Conservation (phyloP, 2,797 vertebrate species). For the Esox lucius region DNA sequence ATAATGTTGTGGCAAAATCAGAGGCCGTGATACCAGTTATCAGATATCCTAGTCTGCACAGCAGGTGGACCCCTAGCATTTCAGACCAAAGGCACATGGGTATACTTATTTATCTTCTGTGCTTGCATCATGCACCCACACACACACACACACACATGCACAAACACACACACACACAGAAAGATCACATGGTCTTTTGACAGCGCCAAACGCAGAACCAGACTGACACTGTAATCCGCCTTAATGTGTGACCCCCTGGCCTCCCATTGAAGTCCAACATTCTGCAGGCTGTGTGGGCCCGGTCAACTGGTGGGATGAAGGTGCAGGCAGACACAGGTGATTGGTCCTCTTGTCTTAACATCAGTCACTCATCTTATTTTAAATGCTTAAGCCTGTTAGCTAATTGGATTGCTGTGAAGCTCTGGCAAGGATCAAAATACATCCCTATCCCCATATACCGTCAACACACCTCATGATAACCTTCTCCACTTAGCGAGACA, state of each 20-base stretch:
- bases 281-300: slow-evolving; percentile 1
- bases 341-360: not conserved
- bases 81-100: too few species aligned
- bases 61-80: too few species aligned
- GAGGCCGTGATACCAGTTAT: slow-evolving; percentile 10
- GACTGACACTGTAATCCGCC: slow-evolving; percentile 28
- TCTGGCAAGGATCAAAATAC: slow-evolving; percentile 2
- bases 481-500: not conserved
- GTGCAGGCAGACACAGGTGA: not conserved
- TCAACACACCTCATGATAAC: not conserved
- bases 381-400: slow-evolving; percentile 21
- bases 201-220: not conserved
- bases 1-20: slow-evolving; percentile 40
- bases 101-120: not conserved
- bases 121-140: slow-evolving; percentile 20
- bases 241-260: slow-evolving; percentile 32
- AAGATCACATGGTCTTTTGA: not conserved
- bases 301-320: not conserved
- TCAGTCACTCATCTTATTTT: slow-evolving; percentile 14
- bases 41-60: too few species aligned
- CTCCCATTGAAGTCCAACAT: not conserved
- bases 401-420: slow-evolving; percentile 14
- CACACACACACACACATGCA: slow-evolving; percentile 13
- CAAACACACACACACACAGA: too few species aligned
- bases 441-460: not conserved